Percentiles rank a stretch among this genome's conserved stretches.
Evolutionary conservation across 2,113 vertebrate species (phyloP).

Genomic region (Indri indri): DNA sequence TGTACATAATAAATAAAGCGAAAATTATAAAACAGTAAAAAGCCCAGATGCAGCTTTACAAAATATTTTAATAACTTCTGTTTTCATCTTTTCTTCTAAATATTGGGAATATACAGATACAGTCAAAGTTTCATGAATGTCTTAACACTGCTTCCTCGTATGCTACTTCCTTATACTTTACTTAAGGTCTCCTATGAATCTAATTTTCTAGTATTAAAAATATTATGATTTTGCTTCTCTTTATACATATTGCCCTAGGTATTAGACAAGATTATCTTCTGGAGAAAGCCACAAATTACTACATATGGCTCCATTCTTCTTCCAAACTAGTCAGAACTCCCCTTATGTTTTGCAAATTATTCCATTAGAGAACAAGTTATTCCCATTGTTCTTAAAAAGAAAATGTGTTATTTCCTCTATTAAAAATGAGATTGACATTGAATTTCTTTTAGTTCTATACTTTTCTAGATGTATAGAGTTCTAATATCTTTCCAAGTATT

Average conservation of each 20-base stretch:
- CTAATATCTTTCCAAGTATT: background rate
- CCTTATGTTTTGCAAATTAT: background rate
- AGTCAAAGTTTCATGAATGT: background rate
- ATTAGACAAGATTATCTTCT: background rate
- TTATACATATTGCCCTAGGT: background rate
- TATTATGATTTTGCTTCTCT: background rate
- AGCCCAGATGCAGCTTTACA: background rate
- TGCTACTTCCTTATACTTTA: background rate
- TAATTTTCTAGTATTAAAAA: background rate
- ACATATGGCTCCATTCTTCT: background rate
- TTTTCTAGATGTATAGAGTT: background rate
- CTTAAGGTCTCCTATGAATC: background rate
- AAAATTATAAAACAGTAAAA: constrained; percentile 2
- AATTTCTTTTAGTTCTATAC: background rate
- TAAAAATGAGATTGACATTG: background rate
- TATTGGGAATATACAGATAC: background rate
- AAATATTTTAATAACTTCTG: background rate
- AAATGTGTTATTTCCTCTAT: background rate
- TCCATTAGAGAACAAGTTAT: background rate
- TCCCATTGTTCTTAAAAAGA: background rate
- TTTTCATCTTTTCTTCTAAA: background rate
- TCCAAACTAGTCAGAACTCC: background rate
- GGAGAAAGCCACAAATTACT: background rate
- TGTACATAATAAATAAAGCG: background rate
- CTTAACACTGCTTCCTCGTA: background rate